Evolutionary conservation across 2,888 invertebrate genomes (phyloP), one percentile per base, ranked within the genome.

Genomic region (Ormyrus thymus): DNA sequence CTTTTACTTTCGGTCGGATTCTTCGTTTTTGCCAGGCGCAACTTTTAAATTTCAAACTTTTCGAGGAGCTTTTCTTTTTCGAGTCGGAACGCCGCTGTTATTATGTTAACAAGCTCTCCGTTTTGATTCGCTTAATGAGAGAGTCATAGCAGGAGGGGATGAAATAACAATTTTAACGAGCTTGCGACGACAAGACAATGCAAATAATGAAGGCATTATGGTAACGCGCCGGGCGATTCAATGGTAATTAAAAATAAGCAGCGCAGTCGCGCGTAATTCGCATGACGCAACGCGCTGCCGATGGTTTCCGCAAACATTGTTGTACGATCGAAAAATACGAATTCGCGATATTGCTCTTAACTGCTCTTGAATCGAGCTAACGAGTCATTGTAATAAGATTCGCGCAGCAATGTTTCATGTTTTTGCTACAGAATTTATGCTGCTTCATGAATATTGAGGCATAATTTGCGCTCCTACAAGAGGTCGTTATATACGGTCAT

Each of bases 291-390:
- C 15, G 50, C 13, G 9, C 7, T 6, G 15, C 8, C 15, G 13
- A 46, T 50, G n/a, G 13, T 65, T 65, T 65, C 50, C 50, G 64
- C 50, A 65, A 65, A 50, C 15, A 50, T 65, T 64, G 48, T 48
- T 46, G 4, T n/a, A 4, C 29, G 29, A 29, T 65, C 7, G 10
- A 6, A 45, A 62, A 2, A 62, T 6, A 59, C 6, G 59, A 15
- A 15, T 59, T 15, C 9, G n/a, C 29, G 45, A 46, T 45, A 45
- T 50, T n/a, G 46, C n/a, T 69, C 13, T 69, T 56, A 29, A 29
- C 29, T 29, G 29, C 29, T 29, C 29, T 29, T 29, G 29, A 29
- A 29, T 29, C 29, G 29, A 4, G 4, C 29, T 29, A 29, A 29
- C 29, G 29, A 29, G 29, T 29, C 29, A 29, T 29, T 29, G 29